phyloP scores from a whole-genome alignment of 2,888 invertebrate species.

The Creontiades dilutus region DNA sequence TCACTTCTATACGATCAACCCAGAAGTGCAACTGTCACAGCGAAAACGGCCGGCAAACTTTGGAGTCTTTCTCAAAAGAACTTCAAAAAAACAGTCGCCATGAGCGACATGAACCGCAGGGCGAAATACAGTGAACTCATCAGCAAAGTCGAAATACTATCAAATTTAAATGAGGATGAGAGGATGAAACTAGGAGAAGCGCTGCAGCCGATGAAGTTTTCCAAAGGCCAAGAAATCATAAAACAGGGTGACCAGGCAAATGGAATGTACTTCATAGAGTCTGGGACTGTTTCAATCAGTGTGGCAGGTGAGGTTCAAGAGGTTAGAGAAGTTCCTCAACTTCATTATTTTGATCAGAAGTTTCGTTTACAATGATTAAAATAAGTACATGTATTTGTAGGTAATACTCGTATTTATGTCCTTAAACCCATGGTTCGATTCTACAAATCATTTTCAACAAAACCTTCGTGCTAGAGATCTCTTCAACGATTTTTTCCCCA shows the following conservation, averaged over 20 bases:
- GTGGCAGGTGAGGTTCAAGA: constrained; percentile 80
- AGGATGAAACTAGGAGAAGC: constrained; percentile 98
- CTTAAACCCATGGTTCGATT: too few species aligned
- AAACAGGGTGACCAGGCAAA: constrained; percentile 95
- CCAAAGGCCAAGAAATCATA: constrained; percentile 90
- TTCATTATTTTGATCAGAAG: too few species aligned
- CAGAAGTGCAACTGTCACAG: constrained; percentile 94
- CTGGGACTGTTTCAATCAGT: constrained; percentile 92
- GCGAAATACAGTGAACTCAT: constrained; percentile 96
- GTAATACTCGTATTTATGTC: too few species aligned
- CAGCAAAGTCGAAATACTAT: constrained; percentile 96
- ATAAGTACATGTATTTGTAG: too few species aligned
- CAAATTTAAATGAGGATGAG: constrained; percentile 95
- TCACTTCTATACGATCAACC: constrained; percentile 99
- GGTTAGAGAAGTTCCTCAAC: too few species aligned
- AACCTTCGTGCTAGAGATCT: too few species aligned
- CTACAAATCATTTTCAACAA: too few species aligned
- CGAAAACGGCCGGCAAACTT: constrained; percentile 89
- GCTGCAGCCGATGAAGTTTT: constrained; percentile 87
- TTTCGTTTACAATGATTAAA: too few species aligned
- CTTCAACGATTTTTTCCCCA: too few species aligned
- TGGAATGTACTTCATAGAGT: constrained; percentile 98
- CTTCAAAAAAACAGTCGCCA: constrained; percentile 95
- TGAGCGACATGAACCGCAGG: constrained; percentile 97
- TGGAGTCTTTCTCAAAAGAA: constrained; percentile 99